phyloP scores from a whole-genome alignment of 2,888 invertebrate genomes.

The Drosophila siamana region DNA sequence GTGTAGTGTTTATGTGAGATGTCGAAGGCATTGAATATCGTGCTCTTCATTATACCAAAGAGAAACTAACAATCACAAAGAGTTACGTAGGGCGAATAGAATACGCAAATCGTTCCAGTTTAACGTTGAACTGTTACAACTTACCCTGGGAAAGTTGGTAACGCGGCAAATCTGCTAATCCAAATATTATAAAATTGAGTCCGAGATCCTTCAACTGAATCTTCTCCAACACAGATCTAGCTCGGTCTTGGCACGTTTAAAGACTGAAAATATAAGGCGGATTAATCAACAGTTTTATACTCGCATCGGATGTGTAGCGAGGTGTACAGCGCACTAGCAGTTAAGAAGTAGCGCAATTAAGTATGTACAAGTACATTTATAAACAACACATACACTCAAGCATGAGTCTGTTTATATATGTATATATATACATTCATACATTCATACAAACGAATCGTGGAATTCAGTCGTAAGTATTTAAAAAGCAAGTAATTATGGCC shows the following conservation, averaged over 20 bases:
- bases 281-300: conserved; percentile 66
- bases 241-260: conserved; percentile 40
- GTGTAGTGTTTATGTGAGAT: not conserved
- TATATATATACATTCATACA: conserved; percentile 2
- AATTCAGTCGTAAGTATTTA: conserved; percentile 2
- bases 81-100: conserved; percentile 25
- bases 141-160: conserved; percentile 47
- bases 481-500: conserved; percentile 31
- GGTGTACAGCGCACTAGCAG: conserved; percentile 26
- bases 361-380: not conserved
- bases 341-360: conserved; percentile 43
- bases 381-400: not conserved
- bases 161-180: conserved; percentile 40
- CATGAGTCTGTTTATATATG: conserved; percentile 1
- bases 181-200: conserved; percentile 11
- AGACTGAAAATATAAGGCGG: conserved; percentile 69
- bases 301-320: conserved; percentile 23
- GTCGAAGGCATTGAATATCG: conserved; percentile 34
- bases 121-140: conserved; percentile 32
- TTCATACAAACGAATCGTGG: not conserved
- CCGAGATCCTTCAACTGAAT: conserved; percentile 25
- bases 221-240: conserved; percentile 36
- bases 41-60: conserved; percentile 35
- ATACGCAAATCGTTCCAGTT: not conserved
- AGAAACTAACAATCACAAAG: conserved; percentile 5